These are phyloP conservation scores for Vultur gryphus DNA, from an alignment of 2,797 vertebrate species.

Conservation along the genomic window DNA sequence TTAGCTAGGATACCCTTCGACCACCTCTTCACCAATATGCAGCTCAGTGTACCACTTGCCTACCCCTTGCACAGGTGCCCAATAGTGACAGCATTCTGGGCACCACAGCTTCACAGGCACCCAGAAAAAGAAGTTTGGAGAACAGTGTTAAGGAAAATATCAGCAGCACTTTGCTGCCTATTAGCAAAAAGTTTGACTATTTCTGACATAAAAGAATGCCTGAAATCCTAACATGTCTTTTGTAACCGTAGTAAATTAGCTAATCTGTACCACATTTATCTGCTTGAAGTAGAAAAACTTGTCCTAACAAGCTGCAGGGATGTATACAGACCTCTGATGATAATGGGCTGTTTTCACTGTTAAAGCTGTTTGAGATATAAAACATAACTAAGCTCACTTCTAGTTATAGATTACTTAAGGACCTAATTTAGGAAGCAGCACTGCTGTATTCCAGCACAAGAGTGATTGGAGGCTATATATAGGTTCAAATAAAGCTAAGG, in stretches of 20 bases:
- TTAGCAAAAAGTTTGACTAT: not conserved
- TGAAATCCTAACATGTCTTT: not conserved
- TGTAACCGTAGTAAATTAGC: not conserved
- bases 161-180: not conserved
- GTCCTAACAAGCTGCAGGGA: not conserved
- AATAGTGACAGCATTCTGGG: not conserved
- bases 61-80: not conserved
- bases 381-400: not conserved
- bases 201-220: not conserved
- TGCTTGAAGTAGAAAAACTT: not conserved
- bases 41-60: not conserved
- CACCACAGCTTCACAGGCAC: not conserved
- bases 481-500: not conserved
- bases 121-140: not conserved
- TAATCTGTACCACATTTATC: not conserved
- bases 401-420: not conserved
- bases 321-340: not conserved
- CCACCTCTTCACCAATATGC: fast-evolving
- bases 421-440: not conserved
- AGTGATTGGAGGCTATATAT: not conserved
- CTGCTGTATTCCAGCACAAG: not conserved
- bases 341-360: not conserved
- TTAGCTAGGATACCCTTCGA: not conserved
- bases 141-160: not conserved
- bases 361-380: not conserved